These are phyloP conservation scores for Ophiothrix spiculata DNA, from an alignment of 35 echinoderm and acorn worm species.

Conservation along the genomic window DNA sequence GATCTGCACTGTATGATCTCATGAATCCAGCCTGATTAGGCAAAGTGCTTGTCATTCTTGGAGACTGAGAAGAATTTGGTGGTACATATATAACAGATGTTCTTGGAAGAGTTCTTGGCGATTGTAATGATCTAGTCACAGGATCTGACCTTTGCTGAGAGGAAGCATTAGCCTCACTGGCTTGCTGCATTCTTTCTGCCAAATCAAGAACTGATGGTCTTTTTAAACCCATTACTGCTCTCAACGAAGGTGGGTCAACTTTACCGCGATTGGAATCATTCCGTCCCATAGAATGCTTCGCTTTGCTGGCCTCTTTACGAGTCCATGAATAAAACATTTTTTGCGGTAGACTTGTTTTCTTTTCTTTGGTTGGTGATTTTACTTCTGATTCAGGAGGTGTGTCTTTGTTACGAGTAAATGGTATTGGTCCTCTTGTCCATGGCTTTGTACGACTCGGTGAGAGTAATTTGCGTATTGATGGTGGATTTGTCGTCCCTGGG, in stretches of 20 bases:
- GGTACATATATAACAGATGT: background rate
- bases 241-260: background rate
- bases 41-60: too few species aligned
- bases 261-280: background rate
- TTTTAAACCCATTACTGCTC: conserved; percentile 16
- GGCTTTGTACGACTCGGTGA: background rate
- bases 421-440: background rate
- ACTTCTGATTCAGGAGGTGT: background rate
- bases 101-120: conserved; percentile 15
- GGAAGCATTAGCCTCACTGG: background rate
- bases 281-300: background rate
- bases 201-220: conserved; percentile 1
- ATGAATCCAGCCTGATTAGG: too few species aligned
- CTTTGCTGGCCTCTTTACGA: background rate
- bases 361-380: background rate
- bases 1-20: too few species aligned
- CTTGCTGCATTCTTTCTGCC: conserved; percentile 1
- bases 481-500: background rate
- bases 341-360: background rate
- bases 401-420: background rate
- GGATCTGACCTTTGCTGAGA: background rate
- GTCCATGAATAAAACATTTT: background rate
- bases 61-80: too few species aligned
- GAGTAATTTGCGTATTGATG: background rate
- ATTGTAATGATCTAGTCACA: background rate